Base-by-base conservation (phyloP, 1,140 invertebrate genomes). In the Bombus waltoni region DNA sequence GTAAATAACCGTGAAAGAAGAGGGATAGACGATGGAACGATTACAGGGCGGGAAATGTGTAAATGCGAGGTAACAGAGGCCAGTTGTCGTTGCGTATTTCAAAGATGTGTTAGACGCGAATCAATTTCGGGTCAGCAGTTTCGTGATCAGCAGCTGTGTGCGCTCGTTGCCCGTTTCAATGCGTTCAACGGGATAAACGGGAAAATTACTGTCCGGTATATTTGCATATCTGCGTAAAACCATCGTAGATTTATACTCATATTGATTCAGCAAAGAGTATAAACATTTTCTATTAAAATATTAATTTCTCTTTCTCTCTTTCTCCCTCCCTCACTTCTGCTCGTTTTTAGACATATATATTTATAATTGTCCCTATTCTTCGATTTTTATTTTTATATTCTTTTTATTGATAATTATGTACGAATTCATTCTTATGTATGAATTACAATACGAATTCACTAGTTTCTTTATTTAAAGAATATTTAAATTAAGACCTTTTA, bases 91-190 rank as follows among this genome's bases (percentile, higher is more conserved):
- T 38, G 53, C 79, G 68, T 81, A 40, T 32, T 59, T 73, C 72
- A 66, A 75, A 66, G 79, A 59, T 68, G 68, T 73, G 79, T 81
- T 74, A 35, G 47, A 42, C 81, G 57, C 81, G 81, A 75, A 82
- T 82, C 70, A 74, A 75, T 82, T 82, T 82, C 71, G 32, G 81
- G 40, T 59, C 79, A 81, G 66, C 32, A 82, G 53, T 75, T 82
- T 74, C 72, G 71, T 82, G 81, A 65, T 74, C 71, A 74, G 25
- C n/a, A 42, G 32, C 57, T 18, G 11, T 38, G 32, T 65, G 57
- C 38, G 25, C 42, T 62, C 28, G 59, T 62, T 81, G 3, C 6
- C 28, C 25, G 79, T 72, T 81, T n/a, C 32, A 57, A 32, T 59
- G 66, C 35, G 11, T 8, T 35, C 66, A 18, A 72, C 44, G 35